Evolutionary conservation across 2,888 invertebrate species (phyloP).

Genomic region (Spodoptera littoralis): DNA sequence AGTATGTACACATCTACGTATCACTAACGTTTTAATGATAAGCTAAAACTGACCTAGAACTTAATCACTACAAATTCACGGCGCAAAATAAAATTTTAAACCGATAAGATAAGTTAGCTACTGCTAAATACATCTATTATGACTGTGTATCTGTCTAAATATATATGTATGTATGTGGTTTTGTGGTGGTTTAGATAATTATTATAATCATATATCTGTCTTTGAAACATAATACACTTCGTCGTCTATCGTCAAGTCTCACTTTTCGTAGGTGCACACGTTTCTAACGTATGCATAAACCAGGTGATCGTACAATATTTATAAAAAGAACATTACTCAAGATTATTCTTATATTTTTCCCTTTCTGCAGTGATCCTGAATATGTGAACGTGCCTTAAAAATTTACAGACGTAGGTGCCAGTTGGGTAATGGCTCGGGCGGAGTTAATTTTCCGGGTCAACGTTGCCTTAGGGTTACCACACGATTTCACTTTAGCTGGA

Average conservation of each 20-base stretch:
- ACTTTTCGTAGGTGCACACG: constrained; percentile 1
- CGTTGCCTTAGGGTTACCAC: constrained; percentile 73
- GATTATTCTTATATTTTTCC: constrained; percentile 42
- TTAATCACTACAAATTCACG: constrained; percentile 11
- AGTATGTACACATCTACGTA: too few relatives aligned
- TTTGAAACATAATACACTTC: neutral
- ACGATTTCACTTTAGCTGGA: constrained; percentile 55
- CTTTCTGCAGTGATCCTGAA: constrained; percentile 33
- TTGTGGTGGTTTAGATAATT: neutral
- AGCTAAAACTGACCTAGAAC: neutral
- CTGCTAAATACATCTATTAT: neutral
- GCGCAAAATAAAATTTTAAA: constrained; percentile 2
- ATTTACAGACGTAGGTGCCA: constrained; percentile 53
- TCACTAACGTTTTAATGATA: too few relatives aligned
- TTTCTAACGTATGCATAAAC: constrained; percentile 6
- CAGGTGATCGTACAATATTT: constrained; percentile 14
- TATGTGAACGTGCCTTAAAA: constrained; percentile 54
- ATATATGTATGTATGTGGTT: neutral
- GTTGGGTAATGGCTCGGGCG: constrained; percentile 70
- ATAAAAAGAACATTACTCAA: constrained; percentile 24
- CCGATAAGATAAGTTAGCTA: constrained; percentile 21
- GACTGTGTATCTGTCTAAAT: neutral
- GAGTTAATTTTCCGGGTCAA: constrained; percentile 82
- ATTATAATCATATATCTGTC: neutral
- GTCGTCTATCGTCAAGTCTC: neutral